These are phyloP conservation scores for Myoxocephalus aenaeus DNA, from an alignment of 2,797 vertebrate genomes.

Conservation along the genomic window DNA sequence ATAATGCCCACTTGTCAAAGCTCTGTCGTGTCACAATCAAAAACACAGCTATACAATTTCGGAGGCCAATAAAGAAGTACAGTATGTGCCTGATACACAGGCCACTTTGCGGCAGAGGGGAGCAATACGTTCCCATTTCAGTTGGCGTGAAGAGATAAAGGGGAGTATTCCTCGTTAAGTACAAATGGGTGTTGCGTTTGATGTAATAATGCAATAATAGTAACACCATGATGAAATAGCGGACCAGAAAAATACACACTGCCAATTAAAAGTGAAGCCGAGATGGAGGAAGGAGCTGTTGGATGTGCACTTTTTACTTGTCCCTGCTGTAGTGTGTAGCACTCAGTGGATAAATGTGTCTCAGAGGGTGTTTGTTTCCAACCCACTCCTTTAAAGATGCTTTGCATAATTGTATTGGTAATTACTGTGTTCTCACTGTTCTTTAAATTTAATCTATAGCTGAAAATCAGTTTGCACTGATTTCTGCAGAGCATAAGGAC, in stretches of 20 bases:
- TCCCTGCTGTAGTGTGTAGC: conserved; percentile 25
- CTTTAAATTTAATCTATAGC: conserved; percentile 45
- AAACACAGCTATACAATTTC: conserved; percentile 8
- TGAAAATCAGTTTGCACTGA: conserved; percentile 34
- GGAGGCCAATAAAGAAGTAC: conserved; percentile 24
- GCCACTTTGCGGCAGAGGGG: conserved; percentile 11
- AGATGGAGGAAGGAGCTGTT: conserved; percentile 34
- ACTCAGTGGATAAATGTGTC: conserved; percentile 49
- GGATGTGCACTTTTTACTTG: conserved; percentile 41
- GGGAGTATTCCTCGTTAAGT: conserved; percentile 29
- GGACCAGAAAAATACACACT: conserved; percentile 35
- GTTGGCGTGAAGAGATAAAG: conserved; percentile 32
- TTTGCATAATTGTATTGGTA: conserved; percentile 59
- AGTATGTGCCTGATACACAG: conserved; percentile 19
- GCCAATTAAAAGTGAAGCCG: conserved; percentile 51
- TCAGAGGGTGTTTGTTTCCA: conserved; percentile 54
- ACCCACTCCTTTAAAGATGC: conserved; percentile 53
- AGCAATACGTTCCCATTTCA: conserved; percentile 52
- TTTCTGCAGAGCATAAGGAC: conserved; percentile 24
- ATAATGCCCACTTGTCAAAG: neutral
- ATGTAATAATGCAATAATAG: conserved; percentile 42
- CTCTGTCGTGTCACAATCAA: conserved; percentile 17
- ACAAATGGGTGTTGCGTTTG: conserved; percentile 38
- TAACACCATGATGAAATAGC: conserved; percentile 43
- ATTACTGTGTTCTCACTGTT: conserved; percentile 41